Evolutionary conservation across 2,113 vertebrate species (phyloP).

Genomic region (Anhinga anhinga): DNA sequence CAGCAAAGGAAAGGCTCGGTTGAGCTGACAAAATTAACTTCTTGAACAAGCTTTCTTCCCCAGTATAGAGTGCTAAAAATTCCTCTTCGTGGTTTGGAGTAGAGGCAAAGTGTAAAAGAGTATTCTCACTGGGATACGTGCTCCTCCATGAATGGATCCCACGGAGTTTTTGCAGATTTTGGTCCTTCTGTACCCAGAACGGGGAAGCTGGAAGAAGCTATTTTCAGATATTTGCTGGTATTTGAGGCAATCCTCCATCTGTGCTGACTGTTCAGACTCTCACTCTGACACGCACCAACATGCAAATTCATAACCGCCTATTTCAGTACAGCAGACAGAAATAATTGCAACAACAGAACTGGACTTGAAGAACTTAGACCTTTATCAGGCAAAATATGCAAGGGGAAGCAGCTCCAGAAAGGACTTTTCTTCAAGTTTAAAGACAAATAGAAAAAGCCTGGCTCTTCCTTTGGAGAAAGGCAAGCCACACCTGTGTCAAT

Average conservation of each 20-base stretch:
- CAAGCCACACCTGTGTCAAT: constrained; percentile 75
- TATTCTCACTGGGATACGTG: background rate
- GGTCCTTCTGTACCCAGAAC: background rate
- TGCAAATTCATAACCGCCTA: background rate
- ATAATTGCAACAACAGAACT: constrained; percentile 9
- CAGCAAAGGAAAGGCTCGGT: background rate
- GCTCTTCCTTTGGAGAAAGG: constrained; percentile 33
- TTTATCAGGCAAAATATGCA: constrained; percentile 12
- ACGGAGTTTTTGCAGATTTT: background rate
- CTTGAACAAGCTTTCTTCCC: background rate
- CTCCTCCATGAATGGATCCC: background rate
- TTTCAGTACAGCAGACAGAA: background rate
- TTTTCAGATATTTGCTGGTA: background rate
- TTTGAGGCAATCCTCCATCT: constrained; percentile 5
- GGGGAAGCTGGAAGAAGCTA: background rate
- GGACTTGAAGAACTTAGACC: constrained; percentile 22
- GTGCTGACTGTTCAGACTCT: constrained; percentile 12
- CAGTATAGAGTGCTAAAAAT: background rate
- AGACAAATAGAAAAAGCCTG: constrained; percentile 14
- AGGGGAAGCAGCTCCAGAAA: constrained; percentile 42
- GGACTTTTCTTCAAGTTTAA: constrained; percentile 47
- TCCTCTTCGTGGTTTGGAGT: background rate
- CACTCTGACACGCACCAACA: background rate
- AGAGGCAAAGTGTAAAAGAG: background rate
- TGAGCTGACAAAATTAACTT: background rate